Evolutionary conservation across 2,113 vertebrate genomes (phyloP), one percentile per base, ranked within the genome.

Genomic region (Chloebia gouldiae): DNA sequence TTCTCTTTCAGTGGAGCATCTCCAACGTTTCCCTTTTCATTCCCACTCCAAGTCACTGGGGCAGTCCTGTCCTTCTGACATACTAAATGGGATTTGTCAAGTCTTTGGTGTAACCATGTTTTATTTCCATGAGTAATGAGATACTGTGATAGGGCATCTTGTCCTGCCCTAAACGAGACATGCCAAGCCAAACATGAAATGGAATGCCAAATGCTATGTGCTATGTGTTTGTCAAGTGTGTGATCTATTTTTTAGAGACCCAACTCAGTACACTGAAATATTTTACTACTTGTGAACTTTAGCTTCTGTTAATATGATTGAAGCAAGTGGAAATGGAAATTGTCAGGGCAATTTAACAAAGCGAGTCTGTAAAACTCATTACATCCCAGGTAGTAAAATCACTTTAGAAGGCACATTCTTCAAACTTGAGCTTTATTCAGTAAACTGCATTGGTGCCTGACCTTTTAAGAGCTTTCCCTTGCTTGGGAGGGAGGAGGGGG

Each of bases 231-330:
- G 95, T 97, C 93, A 95, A 94, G 56, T 93, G 82, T 80, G 75
- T 98, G 96, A 98, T 98, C 93, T 96, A 95, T 97, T 97, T 97
- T 97, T 70, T 83, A 97, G 96, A 97, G 91, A 81, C 64, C 81
- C 81, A 96, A 88, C 91, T 93, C 95, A 91, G 61, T 65, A 86
- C 92, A 95, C 85, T 96, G 97, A 97, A 97, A 97, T 98, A 97
- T 97, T 97, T 98, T 97, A 97, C 94, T 96, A 78, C 95, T 96
- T 92, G 96, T 98, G 97, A 98, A 98, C 97, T 98, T 98, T 97
- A 98, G 93, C 97, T 98, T 98, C 96, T 97, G 97, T 96, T 98
- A 98, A 98, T 98, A 97, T 98, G 98, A 98, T 97, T 96, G 97
- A 98, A 97, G 94, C 95, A 92, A 97, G 85, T 96, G 97, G 97